phyloP scores from a whole-genome alignment of 2,797 vertebrate genomes.

The Kryptopterus vitreolus region DNA sequence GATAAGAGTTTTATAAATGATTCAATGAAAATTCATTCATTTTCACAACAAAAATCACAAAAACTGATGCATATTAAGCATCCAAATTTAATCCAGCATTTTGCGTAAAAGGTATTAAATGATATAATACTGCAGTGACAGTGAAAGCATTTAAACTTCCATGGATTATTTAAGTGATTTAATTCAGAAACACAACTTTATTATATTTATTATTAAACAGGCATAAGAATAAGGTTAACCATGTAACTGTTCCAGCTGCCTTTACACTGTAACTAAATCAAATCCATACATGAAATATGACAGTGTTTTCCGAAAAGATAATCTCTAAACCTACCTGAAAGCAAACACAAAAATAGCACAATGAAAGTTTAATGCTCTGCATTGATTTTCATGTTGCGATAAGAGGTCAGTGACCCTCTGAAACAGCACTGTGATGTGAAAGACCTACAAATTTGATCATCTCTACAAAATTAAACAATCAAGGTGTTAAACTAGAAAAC shows the following conservation, averaged over 20 bases:
- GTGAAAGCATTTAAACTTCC: neutral
- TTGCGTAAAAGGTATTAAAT: conserved; percentile 1
- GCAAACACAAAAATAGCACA: neutral
- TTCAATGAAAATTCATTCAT: neutral
- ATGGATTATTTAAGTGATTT: neutral
- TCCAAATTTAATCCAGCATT: neutral
- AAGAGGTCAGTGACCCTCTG: neutral
- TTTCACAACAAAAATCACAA: neutral
- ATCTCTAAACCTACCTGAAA: neutral
- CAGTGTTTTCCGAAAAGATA: neutral
- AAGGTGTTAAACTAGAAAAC: neutral
- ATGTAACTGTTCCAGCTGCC: neutral
- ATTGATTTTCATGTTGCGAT: neutral
- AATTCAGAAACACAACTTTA: no score
- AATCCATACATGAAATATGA: neutral
- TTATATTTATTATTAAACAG: neutral
- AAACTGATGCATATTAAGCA: neutral
- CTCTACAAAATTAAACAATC: neutral
- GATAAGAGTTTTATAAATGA: neutral
- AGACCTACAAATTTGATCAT: neutral
- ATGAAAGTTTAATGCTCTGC: neutral
- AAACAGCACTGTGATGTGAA: neutral
- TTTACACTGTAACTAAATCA: neutral
- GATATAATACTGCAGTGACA: neutral
- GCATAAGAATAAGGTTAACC: neutral